Percentiles rank a stretch among this genome's conserved stretches.
Evolutionary conservation across 1,140 invertebrate species (phyloP).

Genomic region (Nasonia giraulti): DNA sequence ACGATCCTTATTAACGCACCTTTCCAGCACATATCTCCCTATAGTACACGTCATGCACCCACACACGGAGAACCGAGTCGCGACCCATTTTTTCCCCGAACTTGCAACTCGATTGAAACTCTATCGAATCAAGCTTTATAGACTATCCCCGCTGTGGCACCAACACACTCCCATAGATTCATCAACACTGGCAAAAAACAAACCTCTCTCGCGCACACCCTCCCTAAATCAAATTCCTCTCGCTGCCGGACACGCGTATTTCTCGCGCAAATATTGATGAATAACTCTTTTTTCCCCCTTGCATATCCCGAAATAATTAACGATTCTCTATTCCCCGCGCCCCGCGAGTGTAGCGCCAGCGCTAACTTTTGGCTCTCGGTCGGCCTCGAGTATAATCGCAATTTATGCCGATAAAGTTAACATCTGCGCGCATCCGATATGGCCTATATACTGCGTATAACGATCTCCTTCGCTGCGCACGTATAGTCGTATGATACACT

Average conservation of each 20-base stretch:
- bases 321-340: background rate
- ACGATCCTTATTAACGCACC: too few relatives aligned
- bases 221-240: slow-evolving; percentile 1
- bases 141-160: background rate
- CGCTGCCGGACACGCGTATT: background rate
- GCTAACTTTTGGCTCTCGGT: background rate
- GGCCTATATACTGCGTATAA: background rate
- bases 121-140: background rate
- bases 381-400: background rate
- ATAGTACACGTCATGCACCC: too few relatives aligned
- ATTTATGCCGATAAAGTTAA: slow-evolving; percentile 31
- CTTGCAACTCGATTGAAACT: background rate
- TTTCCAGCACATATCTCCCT: too few relatives aligned
- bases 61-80: background rate
- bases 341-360: background rate
- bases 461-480: too few relatives aligned
- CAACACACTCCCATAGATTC: background rate
- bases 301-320: background rate
- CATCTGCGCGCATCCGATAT: background rate
- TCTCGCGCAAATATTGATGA: slow-evolving; percentile 11
- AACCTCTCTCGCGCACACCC: background rate
- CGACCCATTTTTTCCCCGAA: background rate
- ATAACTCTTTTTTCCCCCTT: background rate
- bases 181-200: background rate
- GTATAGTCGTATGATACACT: background rate